These are phyloP conservation scores for Flexamia atlantica DNA, from an alignment of 2,888 invertebrate species.

Conservation along the genomic window DNA sequence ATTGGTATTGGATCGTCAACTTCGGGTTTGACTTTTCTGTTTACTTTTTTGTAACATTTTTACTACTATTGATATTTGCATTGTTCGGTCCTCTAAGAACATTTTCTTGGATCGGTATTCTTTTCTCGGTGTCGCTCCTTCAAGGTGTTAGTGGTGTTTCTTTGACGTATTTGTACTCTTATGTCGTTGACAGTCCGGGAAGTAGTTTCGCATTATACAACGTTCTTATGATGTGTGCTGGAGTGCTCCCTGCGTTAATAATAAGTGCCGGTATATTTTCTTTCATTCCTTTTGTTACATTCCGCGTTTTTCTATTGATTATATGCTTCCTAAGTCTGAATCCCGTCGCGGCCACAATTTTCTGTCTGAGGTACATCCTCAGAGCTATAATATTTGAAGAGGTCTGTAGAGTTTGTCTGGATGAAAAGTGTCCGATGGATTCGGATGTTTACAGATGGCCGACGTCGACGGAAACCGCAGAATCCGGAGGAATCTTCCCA, in stretches of 20 bases:
- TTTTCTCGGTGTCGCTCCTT: neutral
- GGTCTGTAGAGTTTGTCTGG: neutral
- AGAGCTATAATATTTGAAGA: neutral
- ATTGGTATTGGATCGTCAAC: slow-evolving; percentile 85
- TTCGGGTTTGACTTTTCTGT: slow-evolving; percentile 78
- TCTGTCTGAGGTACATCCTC: neutral
- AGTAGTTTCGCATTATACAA: slow-evolving; percentile 1
- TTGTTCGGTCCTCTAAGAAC: neutral
- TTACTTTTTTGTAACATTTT: slow-evolving; percentile 58
- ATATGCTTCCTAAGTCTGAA: neutral
- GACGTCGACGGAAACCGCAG: neutral
- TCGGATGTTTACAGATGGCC: neutral
- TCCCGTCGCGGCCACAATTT: neutral
- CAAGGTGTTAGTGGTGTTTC: neutral
- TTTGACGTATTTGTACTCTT: neutral
- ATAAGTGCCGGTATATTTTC: neutral
- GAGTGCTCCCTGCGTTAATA: neutral
- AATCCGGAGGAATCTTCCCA: neutral
- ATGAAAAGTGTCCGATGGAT: neutral
- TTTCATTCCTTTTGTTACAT: neutral
- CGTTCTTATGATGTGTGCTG: neutral
- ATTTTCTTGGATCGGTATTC: neutral
- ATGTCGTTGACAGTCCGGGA: neutral
- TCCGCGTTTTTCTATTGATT: neutral
- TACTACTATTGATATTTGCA: neutral